Evolutionary conservation across 2,888 invertebrate species (phyloP), one percentile per base, ranked within the genome.

Genomic region (Abrostola triplasia): DNA sequence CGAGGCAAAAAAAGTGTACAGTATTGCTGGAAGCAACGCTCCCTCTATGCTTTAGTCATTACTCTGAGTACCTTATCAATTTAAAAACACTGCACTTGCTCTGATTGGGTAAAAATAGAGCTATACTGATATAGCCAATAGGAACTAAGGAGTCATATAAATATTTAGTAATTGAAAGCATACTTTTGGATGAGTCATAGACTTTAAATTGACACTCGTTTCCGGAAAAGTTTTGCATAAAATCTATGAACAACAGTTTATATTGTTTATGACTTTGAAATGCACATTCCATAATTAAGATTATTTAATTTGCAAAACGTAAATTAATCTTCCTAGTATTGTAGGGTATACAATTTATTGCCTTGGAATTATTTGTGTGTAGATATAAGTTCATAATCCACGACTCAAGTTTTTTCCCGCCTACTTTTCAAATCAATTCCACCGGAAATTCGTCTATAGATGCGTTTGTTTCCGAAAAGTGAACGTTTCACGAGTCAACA

Each of bases 401-500:
- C 51, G 53, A 76, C 70, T 62, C 35, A 47, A 64, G 57, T 64
- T 80, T 77, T 80, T 89, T 92, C 90, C 91, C 93, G 93, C 93
- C 89, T 84, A 80, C 77, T 83, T 89, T 94, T 93, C 83, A 89
- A 94, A 94, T 89, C 82, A 73, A 88, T 92, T 91, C 90, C 84
- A 92, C 94, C 93, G 95, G 95, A 95, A 89, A 90, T 92, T 92
- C 91, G 91, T 91, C 93, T 92, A 93, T 94, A 94, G 92, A 92
- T 94, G 95, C 95, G 94, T 94, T 94, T 94, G 94, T 94, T 94
- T 93, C 94, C 92, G 92, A 94, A 94, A 94, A 94, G 94, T 93
- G 94, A 94, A 94, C 93, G 94, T 94, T 94, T 95, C 95, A 93
- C 94, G 94, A 94, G 94, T 95, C 95, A 95, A 95, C 94, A 95